A percentile compares a stretch with the other conserved stretches of the same genome.
phyloP scores from a whole-genome alignment of 2,888 invertebrate genomes.

The Rosalia funebris region DNA sequence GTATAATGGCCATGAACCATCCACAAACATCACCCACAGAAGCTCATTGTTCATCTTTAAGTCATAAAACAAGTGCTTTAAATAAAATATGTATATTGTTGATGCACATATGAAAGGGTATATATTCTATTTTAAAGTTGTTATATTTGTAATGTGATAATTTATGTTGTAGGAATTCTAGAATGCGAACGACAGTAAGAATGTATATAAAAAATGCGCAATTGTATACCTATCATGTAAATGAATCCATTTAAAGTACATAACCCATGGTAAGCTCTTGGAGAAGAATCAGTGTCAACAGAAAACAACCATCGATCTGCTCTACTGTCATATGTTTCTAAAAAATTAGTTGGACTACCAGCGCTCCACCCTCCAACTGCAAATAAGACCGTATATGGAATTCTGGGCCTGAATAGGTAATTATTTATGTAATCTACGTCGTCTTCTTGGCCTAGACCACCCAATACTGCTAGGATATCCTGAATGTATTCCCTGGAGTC shows the following conservation, averaged over 20 bases:
- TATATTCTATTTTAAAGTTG: too few species aligned
- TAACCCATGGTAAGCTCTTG: constrained; percentile 83
- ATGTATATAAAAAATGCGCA: too few species aligned
- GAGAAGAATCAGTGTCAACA: constrained; percentile 73
- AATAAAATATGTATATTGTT: too few species aligned
- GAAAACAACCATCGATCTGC: constrained; percentile 82
- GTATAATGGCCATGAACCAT: too few species aligned
- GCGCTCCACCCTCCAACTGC: constrained; percentile 87
- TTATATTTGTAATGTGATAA: too few species aligned
- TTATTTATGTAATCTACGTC: constrained; percentile 40
- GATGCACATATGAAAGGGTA: too few species aligned
- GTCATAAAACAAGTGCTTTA: too few species aligned
- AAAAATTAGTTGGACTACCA: constrained; percentile 84
- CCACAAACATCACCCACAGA: too few species aligned
- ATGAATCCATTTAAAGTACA: constrained; percentile 76
- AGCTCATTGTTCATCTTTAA: too few species aligned
- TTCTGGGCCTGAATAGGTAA: constrained; percentile 67
- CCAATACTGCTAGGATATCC: constrained; percentile 45
- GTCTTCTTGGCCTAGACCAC: constrained; percentile 40
- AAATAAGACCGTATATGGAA: constrained; percentile 82
- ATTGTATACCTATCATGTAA: constrained; percentile 79
- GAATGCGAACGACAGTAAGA: too few species aligned
- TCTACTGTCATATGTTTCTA: constrained; percentile 82
- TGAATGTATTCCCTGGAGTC: constrained; percentile 54
- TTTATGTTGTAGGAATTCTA: too few species aligned